Evolutionary conservation across 2,888 invertebrate species (phyloP), one percentile per base, ranked within the genome.

Genomic region (Megastigmus dorsalis): DNA sequence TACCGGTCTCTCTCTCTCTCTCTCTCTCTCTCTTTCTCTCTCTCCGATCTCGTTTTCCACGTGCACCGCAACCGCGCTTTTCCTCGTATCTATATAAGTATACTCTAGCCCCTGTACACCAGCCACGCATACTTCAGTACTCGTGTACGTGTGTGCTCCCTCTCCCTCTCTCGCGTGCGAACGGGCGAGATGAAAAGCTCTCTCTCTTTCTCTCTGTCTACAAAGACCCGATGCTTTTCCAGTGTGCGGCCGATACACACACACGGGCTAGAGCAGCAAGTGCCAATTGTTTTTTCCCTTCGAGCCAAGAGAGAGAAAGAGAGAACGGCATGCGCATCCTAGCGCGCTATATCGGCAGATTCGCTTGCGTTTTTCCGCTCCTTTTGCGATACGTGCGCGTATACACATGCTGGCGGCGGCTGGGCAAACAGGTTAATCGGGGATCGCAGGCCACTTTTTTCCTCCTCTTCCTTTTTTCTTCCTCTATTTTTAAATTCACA

Each of bases 11-110:
- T 23, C 43, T 26, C 43, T 15, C 28, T 45, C 38, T 23, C 54
- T 13, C 18, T 38, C 45, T 23, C 43, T 26, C 43, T 15, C 28
- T 45, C 45, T 33, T 5, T 15, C 54, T 38, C 1, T 2, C 28
- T 33, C 43, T 48, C 15, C 28, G 54, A 59, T 76, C 77, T 70
- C 62, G 76, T 71, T 76, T 70, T 30, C 55, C 67, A 30, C 45
- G 69, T 23, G 59, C 45, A n/a, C 50, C 30, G 23, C 45, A 20
- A 2, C 33, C 13, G 26, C 10, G 36, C 57, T 45, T 45, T n/a
- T 67, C 48, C 36, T 9, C 41, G 57, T 57, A 57, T 36, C 50
- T 78, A 80, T 79, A 77, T 74, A 73, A n/a, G n/a, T n/a, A n/a
- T n/a, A n/a, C n/a, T n/a, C n/a, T n/a, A n/a, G n/a, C n/a, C n/a